Percentiles rank a stretch among this genome's conserved stretches.
Conservation (phyloP, 1,140 invertebrate species). For the Drosophila triauraria region DNA sequence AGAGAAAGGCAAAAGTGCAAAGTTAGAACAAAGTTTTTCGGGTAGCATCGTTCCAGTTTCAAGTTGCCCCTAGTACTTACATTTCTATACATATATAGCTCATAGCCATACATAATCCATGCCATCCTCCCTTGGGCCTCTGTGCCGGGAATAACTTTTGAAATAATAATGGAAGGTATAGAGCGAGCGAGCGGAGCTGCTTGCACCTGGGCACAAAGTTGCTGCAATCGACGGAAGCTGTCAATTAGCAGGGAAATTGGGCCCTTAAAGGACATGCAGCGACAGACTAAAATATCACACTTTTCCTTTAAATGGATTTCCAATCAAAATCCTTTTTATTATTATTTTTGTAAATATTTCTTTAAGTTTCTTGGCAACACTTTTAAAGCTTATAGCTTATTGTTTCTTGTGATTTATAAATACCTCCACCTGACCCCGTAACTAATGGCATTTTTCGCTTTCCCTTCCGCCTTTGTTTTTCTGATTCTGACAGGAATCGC, state of each 20-base stretch:
- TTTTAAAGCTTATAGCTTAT: no score
- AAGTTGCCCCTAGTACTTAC: slow-evolving; percentile 5
- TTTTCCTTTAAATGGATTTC: not conserved
- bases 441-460: not conserved
- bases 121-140: not conserved
- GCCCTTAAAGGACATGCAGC: slow-evolving; percentile 7
- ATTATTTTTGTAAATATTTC: not conserved
- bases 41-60: slow-evolving; percentile 31
- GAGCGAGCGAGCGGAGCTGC: not conserved
- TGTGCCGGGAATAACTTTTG: slow-evolving; percentile 32
- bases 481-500: slow-evolving; percentile 86
- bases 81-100: not conserved
- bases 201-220: slow-evolving; percentile 7
- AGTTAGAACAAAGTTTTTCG: slow-evolving; percentile 51
- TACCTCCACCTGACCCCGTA: not conserved
- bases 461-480: not conserved
- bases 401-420: not conserved
- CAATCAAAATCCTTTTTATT: not conserved
- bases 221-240: slow-evolving; percentile 50
- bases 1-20: slow-evolving; percentile 55
- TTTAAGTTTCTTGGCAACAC: not conserved
- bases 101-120: not conserved
- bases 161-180: slow-evolving; percentile 44
- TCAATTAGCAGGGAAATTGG: slow-evolving; percentile 52
- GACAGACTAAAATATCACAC: not conserved